A percentile compares a stretch with the other conserved stretches of the same genome.
Evolutionary conservation across 2,797 vertebrate genomes (phyloP).

Genomic region (Coregonus ussuriensis): DNA sequence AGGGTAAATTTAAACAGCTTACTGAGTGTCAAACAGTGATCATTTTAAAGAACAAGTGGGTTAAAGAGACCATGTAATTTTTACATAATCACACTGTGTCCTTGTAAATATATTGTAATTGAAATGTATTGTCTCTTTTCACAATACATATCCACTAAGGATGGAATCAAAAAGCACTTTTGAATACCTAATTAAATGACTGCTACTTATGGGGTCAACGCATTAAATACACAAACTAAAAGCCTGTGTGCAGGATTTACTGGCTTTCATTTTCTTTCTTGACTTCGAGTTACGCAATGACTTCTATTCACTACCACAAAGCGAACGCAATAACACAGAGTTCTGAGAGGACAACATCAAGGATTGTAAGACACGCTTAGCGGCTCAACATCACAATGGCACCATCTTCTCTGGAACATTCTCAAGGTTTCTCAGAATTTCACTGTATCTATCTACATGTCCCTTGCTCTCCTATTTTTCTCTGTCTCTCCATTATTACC

Average conservation of each 20-base stretch:
- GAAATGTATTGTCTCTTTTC: not conserved
- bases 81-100: no score
- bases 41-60: no score
- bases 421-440: not conserved
- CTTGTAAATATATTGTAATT: no score
- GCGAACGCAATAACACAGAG: no score
- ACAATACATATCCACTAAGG: not conserved
- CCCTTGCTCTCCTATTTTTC: not conserved
- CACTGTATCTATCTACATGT: not conserved
- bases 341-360: no score
- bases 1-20: not conserved
- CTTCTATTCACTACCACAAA: not conserved
- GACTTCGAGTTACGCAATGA: no score
- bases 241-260: not conserved
- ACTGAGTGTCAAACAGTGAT: no score
- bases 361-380: no score
- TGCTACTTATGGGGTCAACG: not conserved
- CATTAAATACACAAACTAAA: not conserved
- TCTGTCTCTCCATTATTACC: slow-evolving; percentile 74
- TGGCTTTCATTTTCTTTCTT: not conserved
- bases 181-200: not conserved
- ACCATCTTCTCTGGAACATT: not conserved
- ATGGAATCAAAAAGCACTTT: not conserved
- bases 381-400: not conserved
- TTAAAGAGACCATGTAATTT: no score